These are phyloP conservation scores for Hestina assimilis DNA, from an alignment of 1,140 invertebrate species.

Conservation along the genomic window DNA sequence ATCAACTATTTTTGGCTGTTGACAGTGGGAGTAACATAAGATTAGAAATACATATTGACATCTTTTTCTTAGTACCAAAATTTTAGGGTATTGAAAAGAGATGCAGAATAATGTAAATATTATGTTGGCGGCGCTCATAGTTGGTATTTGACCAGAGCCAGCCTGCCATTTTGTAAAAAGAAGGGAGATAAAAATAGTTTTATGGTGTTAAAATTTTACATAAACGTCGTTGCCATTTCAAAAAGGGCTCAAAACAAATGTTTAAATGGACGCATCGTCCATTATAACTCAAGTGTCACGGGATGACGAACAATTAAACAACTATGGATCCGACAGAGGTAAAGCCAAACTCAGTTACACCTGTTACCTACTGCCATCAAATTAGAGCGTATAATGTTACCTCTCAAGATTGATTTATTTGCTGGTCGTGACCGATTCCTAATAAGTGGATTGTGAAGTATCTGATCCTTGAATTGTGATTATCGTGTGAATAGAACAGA, in stretches of 20 bases:
- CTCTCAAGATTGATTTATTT: constrained; percentile 58
- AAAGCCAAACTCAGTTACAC: constrained; percentile 80
- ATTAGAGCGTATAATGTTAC: constrained; percentile 76
- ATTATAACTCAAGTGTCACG: constrained; percentile 98
- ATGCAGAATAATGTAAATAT: constrained; percentile 34
- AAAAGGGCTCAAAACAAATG: constrained; percentile 76
- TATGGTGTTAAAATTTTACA: constrained; percentile 77
- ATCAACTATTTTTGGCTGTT: constrained; percentile 59
- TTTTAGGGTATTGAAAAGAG: constrained; percentile 26
- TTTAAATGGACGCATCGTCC: constrained; percentile 96
- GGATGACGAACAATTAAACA: constrained; percentile 97
- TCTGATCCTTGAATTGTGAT: constrained; percentile 36
- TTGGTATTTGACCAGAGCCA: constrained; percentile 77
- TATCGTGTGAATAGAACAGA: constrained; percentile 46
- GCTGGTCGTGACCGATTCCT: constrained; percentile 43
- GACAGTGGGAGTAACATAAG: constrained; percentile 51
- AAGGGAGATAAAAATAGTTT: constrained; percentile 79
- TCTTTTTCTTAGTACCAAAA: constrained; percentile 7
- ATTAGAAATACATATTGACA: constrained; percentile 31
- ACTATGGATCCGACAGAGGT: constrained; percentile 95
- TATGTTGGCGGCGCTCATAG: constrained; percentile 59
- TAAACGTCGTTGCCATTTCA: constrained; percentile 73
- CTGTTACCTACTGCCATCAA: constrained; percentile 77
- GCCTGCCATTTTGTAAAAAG: constrained; percentile 77
- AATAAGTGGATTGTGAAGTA: constrained; percentile 43